Evolutionary conservation across 2,888 invertebrate species (phyloP).

Genomic region (Drosophila borborema): DNA sequence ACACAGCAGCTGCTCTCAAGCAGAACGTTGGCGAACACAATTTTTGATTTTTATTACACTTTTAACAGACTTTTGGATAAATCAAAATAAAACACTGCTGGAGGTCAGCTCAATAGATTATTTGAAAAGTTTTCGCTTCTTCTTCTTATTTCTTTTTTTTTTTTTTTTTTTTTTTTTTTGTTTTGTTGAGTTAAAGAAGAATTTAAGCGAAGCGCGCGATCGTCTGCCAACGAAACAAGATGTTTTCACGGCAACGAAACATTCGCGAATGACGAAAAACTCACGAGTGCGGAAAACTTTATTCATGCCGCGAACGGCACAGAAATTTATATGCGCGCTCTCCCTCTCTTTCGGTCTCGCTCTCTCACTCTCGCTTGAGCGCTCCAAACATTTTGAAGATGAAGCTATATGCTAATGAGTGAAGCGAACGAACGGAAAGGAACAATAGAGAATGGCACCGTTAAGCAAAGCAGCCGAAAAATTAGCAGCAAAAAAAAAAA

Average conservation of each 20-base stretch:
- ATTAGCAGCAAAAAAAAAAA: conserved; percentile 52
- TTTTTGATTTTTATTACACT: conserved; percentile 49
- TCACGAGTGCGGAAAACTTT: conserved; percentile 81
- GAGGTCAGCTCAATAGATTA: conserved; percentile 51
- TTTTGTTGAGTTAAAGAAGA: conserved; percentile 5
- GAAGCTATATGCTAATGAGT: conserved; percentile 72
- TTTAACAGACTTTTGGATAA: conserved; percentile 32
- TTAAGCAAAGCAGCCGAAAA: conserved; percentile 70
- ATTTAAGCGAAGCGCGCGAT: conserved; percentile 11
- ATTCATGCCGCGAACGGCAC: conserved; percentile 33
- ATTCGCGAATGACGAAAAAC: conserved; percentile 83
- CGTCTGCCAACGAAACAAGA: conserved; percentile 42
- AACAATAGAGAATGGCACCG: conserved; percentile 65
- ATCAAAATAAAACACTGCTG: conserved; percentile 31
- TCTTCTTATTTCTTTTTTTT: not conserved
- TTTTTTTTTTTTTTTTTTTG: not conserved
- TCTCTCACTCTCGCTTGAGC: not conserved
- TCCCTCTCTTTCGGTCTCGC: not conserved
- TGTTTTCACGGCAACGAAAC: conserved; percentile 62
- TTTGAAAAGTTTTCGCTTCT: not conserved
- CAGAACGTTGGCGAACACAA: conserved; percentile 54
- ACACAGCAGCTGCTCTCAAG: conserved; percentile 58
- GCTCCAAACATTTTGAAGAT: conserved; percentile 13
- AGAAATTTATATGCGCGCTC: conserved; percentile 21
- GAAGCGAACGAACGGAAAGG: conserved; percentile 58